These are phyloP conservation scores for Orussus abietinus DNA, from an alignment of 1,140 invertebrate genomes.

Conservation along the genomic window DNA sequence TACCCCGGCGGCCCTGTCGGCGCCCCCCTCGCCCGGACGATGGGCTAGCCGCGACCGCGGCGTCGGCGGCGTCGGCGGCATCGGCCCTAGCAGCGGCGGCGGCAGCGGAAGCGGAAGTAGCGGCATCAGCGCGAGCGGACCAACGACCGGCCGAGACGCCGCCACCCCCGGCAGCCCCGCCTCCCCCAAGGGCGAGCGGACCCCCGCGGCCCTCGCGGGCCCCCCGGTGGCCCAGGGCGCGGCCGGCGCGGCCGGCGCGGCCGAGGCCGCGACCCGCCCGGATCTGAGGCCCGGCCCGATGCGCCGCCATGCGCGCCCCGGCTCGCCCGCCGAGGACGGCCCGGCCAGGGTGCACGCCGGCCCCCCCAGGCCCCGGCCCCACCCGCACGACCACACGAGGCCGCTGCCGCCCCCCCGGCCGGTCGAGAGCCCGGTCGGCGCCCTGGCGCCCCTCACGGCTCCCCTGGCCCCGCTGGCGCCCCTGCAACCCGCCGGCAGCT, in stretches of 20 bases:
- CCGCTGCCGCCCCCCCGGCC: conserved; percentile 36
- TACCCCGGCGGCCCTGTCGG: conserved; percentile 22
- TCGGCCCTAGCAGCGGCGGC: conserved; percentile 18
- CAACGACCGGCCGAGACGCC: conserved; percentile 22
- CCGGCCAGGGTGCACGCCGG: conserved; percentile 7
- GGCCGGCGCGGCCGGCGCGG: conserved; percentile 21
- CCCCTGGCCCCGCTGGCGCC: conserved; percentile 36
- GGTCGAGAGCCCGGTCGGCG: conserved; percentile 38
- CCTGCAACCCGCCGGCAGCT: conserved; percentile 5
- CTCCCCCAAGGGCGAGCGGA: conserved; percentile 32
- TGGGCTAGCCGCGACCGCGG: conserved; percentile 2
- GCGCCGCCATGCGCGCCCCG: too few relatives aligned
- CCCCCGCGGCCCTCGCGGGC: conserved; percentile 22
- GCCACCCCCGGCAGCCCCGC: conserved; percentile 46
- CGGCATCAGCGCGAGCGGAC: conserved; percentile 17
- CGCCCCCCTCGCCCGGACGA: conserved; percentile 15
- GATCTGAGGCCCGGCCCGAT: too few relatives aligned
- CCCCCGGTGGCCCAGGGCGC: conserved; percentile 47
- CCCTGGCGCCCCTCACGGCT: conserved; percentile 40
- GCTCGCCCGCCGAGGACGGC: not conserved
- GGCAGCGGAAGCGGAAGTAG: conserved; percentile 31
- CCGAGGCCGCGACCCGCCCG: too few relatives aligned
- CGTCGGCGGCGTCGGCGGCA: not conserved
- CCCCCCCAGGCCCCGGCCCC: conserved; percentile 25
- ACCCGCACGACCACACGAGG: conserved; percentile 42